A percentile compares a stretch with the other conserved stretches of the same genome.
Conservation (phyloP, 2,113 vertebrate species). For the Lepisosteus oculatus region DNA sequence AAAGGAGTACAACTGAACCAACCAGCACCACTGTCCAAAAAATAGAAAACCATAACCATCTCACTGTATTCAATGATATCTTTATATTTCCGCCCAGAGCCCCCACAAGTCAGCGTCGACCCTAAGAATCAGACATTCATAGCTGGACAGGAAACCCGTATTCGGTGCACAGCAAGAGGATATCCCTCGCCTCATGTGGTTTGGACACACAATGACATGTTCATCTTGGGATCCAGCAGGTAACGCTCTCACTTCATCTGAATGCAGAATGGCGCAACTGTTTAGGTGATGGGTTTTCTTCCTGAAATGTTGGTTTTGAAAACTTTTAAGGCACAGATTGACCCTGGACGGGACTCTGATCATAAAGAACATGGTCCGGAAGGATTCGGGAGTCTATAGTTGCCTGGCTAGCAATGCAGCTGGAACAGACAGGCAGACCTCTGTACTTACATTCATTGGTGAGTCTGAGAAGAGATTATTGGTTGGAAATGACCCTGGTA, state of each 20-base stretch:
- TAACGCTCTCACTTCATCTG: slow-evolving; percentile 26
- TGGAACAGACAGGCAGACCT: slow-evolving; percentile 75
- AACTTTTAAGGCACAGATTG: slow-evolving; percentile 71
- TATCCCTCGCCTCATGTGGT: slow-evolving; percentile 78
- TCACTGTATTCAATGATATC: too few relatives aligned
- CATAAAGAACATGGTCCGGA: slow-evolving; percentile 71
- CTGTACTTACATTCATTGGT: slow-evolving; percentile 79
- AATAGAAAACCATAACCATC: too few relatives aligned
- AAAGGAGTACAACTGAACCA: too few relatives aligned
- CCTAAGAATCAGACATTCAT: slow-evolving; percentile 84
- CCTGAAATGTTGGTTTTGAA: background rate
- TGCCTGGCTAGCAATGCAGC: slow-evolving; percentile 89
- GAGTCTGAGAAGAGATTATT: slow-evolving; percentile 34
- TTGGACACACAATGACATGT: slow-evolving; percentile 88
- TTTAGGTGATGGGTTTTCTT: background rate
- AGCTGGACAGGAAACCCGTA: slow-evolving; percentile 77
- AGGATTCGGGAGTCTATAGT: slow-evolving; percentile 82
- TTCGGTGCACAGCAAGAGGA: slow-evolving; percentile 80
- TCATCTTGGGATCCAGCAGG: slow-evolving; percentile 84
- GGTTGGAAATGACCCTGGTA: too few relatives aligned
- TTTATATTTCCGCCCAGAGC: slow-evolving; percentile 56
- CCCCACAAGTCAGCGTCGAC: slow-evolving; percentile 74
- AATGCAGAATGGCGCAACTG: background rate
- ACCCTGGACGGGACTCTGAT: slow-evolving; percentile 79
- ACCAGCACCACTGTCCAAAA: too few relatives aligned